Percentiles rank a stretch among this genome's conserved stretches.
These are phyloP conservation scores for Chromis chromis DNA, from an alignment of 2,797 vertebrate genomes.

Conservation along the genomic window DNA sequence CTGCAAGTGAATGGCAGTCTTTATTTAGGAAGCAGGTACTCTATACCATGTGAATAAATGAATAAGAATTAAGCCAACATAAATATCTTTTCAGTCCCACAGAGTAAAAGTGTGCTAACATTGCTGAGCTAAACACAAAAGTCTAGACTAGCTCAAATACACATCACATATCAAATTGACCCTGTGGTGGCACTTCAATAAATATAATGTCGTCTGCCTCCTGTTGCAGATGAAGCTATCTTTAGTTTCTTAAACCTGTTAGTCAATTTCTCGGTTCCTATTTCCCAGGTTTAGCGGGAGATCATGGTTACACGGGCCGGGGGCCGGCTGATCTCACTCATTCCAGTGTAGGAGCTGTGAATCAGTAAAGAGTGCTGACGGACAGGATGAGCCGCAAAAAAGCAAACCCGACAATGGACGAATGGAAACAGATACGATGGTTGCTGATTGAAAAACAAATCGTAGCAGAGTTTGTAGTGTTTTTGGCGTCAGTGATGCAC, in stretches of 20 bases:
- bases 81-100: neutral
- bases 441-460: neutral
- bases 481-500: neutral
- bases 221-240: constrained; percentile 67
- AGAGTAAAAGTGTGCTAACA: neutral
- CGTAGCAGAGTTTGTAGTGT: neutral
- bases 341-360: constrained; percentile 55
- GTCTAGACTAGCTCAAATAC: constrained; percentile 36
- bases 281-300: constrained; percentile 75
- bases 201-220: constrained; percentile 72
- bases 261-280: constrained; percentile 63
- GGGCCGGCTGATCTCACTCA: constrained; percentile 44
- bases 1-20: neutral
- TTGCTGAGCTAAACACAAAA: constrained; percentile 13
- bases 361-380: constrained; percentile 53
- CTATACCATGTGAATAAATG: neutral
- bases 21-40: neutral
- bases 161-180: constrained; percentile 57
- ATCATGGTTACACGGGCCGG: constrained; percentile 72
- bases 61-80: neutral
- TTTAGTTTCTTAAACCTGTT: constrained; percentile 76
- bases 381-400: constrained; percentile 46
- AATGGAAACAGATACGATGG: constrained; percentile 2
- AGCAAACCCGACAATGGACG: neutral
- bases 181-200: constrained; percentile 59